phyloP scores from a whole-genome alignment of 2,797 vertebrate species.

The Microctenopoma stevenorrisi region DNA sequence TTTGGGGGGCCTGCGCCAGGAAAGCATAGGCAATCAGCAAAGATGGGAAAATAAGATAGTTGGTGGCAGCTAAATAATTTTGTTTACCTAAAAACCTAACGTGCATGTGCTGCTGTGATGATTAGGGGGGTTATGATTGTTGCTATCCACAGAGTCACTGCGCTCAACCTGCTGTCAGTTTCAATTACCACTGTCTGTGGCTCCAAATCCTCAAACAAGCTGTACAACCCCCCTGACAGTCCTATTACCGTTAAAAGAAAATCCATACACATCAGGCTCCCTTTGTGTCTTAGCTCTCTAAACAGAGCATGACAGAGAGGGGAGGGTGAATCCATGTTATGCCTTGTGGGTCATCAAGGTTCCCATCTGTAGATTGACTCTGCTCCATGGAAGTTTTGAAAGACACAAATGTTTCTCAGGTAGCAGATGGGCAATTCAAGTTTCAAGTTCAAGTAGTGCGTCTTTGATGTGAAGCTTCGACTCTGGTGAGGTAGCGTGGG shows the following conservation, averaged over 20 bases:
- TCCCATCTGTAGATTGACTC: slow-evolving; percentile 44
- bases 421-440: slow-evolving; percentile 51
- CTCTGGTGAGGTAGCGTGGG: slow-evolving; percentile 22
- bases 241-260: slow-evolving; percentile 82
- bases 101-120: slow-evolving; percentile 74
- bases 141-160: slow-evolving; percentile 81
- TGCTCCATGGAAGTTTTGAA: slow-evolving; percentile 48
- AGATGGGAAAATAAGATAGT: slow-evolving; percentile 52
- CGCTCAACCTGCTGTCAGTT: slow-evolving; percentile 82
- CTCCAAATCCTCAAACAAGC: slow-evolving; percentile 71
- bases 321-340: slow-evolving; percentile 49
- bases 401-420: slow-evolving; percentile 51
- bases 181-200: slow-evolving; percentile 83
- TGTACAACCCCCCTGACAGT: slow-evolving; percentile 58
- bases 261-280: slow-evolving; percentile 77
- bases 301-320: slow-evolving; percentile 55
- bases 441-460: slow-evolving; percentile 53
- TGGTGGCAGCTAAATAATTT: slow-evolving; percentile 77
- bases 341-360: slow-evolving; percentile 64
- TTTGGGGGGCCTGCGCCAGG: slow-evolving; percentile 14
- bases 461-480: slow-evolving; percentile 53
- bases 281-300: slow-evolving; percentile 72
- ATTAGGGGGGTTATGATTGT: slow-evolving; percentile 82
- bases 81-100: slow-evolving; percentile 79
- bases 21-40: slow-evolving; percentile 63